phyloP scores from a whole-genome alignment of 2,113 vertebrate genomes.

The Pica pica region DNA sequence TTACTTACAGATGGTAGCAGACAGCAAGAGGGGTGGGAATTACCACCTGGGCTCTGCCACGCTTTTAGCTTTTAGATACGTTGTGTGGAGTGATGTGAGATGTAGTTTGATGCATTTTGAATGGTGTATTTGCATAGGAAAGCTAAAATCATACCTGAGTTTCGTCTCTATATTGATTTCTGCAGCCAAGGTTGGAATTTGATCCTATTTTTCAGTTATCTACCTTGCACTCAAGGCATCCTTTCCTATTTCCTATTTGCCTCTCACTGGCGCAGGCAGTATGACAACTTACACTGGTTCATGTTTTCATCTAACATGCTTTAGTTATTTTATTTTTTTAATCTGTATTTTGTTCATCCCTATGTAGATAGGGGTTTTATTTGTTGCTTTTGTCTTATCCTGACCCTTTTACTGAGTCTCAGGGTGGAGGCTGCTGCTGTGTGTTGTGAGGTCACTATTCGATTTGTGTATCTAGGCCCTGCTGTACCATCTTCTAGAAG shows the following conservation, averaged over 20 bases:
- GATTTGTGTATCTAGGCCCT: neutral
- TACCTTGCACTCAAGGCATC: neutral
- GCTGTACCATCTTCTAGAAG: neutral
- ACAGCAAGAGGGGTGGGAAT: neutral
- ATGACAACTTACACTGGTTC: neutral
- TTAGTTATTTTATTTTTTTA: neutral
- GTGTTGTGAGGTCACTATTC: neutral
- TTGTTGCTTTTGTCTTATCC: neutral
- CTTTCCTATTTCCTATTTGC: neutral
- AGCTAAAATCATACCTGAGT: neutral
- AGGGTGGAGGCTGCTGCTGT: neutral
- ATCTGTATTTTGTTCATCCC: neutral
- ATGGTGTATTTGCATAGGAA: neutral
- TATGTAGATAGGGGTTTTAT: neutral
- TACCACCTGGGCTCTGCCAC: neutral
- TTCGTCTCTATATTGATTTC: neutral
- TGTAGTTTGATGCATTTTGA: neutral
- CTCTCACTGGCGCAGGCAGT: neutral
- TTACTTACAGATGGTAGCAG: neutral
- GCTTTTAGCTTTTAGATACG: neutral
- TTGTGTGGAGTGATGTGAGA: neutral
- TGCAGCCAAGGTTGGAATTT: neutral
- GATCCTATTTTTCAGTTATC: neutral
- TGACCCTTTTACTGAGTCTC: neutral
- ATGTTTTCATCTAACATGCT: neutral